Percentiles rank a stretch among this genome's conserved stretches.
phyloP scores from a whole-genome alignment of 2,797 vertebrate genomes.

The Uromys caudimaculatus region DNA sequence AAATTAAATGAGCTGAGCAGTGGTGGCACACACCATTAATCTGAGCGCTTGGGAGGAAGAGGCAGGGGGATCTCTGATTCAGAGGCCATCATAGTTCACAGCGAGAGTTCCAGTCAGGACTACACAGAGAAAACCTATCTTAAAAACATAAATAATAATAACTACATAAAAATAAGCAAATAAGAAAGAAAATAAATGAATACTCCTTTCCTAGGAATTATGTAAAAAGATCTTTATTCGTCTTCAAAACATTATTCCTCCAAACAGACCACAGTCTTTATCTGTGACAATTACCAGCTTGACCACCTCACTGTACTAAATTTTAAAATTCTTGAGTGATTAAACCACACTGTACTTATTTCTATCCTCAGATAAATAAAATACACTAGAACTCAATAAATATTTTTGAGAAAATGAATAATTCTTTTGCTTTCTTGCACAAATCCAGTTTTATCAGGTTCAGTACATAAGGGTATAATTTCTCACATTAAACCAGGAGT shows the following conservation, averaged over 20 bases:
- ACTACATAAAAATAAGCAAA: background rate
- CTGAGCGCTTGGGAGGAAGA: background rate
- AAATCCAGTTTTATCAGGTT: background rate
- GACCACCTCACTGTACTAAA: background rate
- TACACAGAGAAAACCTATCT: background rate
- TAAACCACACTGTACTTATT: background rate
- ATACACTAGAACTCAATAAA: background rate
- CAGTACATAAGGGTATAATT: constrained; percentile 42
- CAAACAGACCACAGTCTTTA: background rate
- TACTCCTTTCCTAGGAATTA: background rate
- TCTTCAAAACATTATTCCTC: background rate
- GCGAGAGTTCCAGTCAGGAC: background rate
- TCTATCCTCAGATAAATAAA: constrained; percentile 2
- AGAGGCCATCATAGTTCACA: background rate
- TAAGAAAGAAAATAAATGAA: background rate
- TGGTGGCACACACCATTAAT: background rate
- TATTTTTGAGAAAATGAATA: background rate
- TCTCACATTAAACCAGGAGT: constrained; percentile 44
- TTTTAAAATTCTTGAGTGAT: background rate
- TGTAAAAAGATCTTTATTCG: background rate
- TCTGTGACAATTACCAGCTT: background rate
- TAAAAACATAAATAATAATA: background rate
- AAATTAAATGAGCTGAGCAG: background rate
- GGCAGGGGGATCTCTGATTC: background rate
- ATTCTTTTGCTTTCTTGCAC: background rate